phyloP scores from a whole-genome alignment of 1,140 invertebrate species.

The Eriocheir sinensis region DNA sequence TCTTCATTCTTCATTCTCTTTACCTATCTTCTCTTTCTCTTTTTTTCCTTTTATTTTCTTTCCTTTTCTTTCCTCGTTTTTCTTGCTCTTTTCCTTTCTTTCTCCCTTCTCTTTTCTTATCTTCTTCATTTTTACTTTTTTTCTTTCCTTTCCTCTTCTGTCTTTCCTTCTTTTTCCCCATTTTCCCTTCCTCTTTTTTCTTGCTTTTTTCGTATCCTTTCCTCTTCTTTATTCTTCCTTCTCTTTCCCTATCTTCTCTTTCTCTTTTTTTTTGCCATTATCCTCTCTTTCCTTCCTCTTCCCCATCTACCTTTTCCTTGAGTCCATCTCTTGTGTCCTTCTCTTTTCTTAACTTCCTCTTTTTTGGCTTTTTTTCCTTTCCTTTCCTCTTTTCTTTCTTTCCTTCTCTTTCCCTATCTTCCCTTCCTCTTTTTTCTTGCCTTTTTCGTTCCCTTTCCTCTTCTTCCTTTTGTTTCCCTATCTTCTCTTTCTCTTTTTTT shows the following conservation, averaged over 20 bases:
- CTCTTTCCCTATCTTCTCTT: too few relatives aligned
- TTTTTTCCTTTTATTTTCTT: background rate
- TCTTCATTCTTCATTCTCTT: too few relatives aligned
- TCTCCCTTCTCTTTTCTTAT: background rate
- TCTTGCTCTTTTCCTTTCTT: background rate
- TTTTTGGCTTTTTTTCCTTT: background rate
- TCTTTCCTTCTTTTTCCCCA: constrained; percentile 10
- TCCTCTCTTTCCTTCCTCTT: too few relatives aligned
- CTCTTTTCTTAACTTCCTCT: background rate
- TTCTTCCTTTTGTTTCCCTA: too few relatives aligned
- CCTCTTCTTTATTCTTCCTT: too few relatives aligned
- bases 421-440: background rate
- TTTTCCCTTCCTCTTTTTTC: background rate
- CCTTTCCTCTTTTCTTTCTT: background rate
- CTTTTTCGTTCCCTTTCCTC: too few relatives aligned
- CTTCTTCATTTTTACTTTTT: background rate
- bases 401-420: background rate
- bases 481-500: too few relatives aligned
- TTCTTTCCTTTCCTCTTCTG: background rate
- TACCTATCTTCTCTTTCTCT: too few relatives aligned
- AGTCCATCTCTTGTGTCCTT: background rate
- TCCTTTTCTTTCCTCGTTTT: background rate
- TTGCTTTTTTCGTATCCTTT: background rate
- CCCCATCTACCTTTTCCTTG: too few relatives aligned
- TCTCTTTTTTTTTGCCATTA: too few relatives aligned